Conservation (phyloP, 1,140 invertebrate species). For the Holcopasites calliopsidis region DNA sequence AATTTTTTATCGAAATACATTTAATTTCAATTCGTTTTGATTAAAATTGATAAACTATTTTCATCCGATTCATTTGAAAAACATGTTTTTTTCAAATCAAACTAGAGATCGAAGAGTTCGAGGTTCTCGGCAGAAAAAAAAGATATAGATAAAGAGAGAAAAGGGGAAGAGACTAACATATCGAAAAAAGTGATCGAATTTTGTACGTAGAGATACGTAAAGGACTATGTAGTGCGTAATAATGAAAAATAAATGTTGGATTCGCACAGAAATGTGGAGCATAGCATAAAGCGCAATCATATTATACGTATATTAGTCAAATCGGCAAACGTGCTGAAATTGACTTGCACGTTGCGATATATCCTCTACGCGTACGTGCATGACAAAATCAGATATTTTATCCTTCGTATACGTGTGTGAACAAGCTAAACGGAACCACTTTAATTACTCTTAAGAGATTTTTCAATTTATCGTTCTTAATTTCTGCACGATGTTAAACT, state of each 20-base stretch:
- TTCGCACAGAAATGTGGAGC: not conserved
- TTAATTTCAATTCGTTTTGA: too few species aligned
- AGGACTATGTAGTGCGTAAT: not conserved
- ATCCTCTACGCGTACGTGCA: not conserved
- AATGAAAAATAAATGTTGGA: not conserved
- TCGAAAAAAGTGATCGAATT: not conserved
- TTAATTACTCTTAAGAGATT: not conserved
- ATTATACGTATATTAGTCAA: too few species aligned
- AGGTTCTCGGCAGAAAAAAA: not conserved
- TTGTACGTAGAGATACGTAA: not conserved
- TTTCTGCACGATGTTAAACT: constrained; percentile 21
- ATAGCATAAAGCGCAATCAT: not conserved
- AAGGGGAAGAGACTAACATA: not conserved
- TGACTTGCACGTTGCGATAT: constrained; percentile 14
- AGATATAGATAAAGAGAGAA: not conserved
- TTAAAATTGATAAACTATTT: not conserved
- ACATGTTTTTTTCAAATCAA: not conserved
- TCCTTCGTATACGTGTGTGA: not conserved
- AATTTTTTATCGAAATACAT: too few species aligned
- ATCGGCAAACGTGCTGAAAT: not conserved
- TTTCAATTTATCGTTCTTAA: not conserved
- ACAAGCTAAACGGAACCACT: not conserved
- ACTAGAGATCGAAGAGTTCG: not conserved
- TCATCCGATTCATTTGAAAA: not conserved
- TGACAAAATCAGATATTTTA: not conserved